phyloP scores from a whole-genome alignment of 2,888 invertebrate genomes.

The Dasypolia templi region DNA sequence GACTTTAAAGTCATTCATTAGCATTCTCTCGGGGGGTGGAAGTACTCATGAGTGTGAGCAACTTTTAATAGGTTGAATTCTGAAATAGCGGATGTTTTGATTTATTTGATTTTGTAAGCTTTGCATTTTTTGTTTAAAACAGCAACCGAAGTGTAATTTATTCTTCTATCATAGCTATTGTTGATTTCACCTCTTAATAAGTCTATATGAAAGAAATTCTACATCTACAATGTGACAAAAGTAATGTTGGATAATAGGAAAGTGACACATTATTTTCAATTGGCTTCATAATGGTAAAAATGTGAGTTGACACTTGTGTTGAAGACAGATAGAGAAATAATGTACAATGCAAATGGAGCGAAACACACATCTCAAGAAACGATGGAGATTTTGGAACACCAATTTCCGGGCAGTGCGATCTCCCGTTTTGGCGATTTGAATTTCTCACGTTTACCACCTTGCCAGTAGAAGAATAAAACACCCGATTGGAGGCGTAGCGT shows the following conservation, averaged over 20 bases:
- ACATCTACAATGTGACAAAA: background rate
- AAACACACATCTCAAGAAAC: background rate
- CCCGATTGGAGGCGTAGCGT: background rate
- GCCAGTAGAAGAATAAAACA: background rate
- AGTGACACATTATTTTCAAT: background rate
- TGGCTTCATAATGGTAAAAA: background rate
- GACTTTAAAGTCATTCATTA: slow-evolving; percentile 6
- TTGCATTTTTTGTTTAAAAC: background rate
- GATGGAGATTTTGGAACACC: background rate
- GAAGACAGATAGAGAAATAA: background rate
- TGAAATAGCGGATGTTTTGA: background rate
- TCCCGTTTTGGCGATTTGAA: background rate
- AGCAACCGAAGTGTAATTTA: background rate
- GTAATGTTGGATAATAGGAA: background rate
- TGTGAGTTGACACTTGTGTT: background rate
- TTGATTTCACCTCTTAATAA: background rate
- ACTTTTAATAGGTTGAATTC: background rate
- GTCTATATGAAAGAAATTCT: background rate
- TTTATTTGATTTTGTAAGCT: background rate
- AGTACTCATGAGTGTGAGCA: background rate
- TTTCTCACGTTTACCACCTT: background rate
- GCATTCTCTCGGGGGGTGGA: background rate
- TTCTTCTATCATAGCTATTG: background rate
- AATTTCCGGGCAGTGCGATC: background rate
- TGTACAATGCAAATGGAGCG: background rate